phyloP scores from a whole-genome alignment of 2,888 invertebrate species.

The Troilus luridus region DNA sequence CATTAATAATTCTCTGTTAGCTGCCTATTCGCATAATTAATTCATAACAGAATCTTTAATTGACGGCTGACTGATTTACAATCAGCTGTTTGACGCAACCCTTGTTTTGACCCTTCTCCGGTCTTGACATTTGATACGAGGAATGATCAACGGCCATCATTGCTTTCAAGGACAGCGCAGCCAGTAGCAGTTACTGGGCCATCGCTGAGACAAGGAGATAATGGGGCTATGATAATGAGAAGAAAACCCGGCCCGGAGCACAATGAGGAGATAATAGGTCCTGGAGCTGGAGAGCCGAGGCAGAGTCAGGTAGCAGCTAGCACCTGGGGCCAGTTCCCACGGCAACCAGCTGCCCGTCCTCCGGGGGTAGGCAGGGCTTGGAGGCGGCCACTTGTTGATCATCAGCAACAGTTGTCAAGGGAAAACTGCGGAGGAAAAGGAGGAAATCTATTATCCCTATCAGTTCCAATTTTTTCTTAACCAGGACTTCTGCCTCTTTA shows the following conservation, averaged over 20 bases:
- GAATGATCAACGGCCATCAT: conserved; percentile 3
- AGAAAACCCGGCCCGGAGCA: background rate
- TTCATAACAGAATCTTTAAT: background rate
- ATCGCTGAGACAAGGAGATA: conserved; percentile 30
- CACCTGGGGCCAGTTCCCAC: conserved; percentile 38
- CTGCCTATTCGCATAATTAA: background rate
- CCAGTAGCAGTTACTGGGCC: conserved; percentile 7
- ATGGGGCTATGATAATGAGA: conserved; percentile 37
- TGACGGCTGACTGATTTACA: background rate
- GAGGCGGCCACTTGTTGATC: background rate
- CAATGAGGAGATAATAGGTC: conserved; percentile 28
- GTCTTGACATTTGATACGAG: background rate
- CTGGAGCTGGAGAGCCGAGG: background rate
- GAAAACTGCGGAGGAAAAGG: background rate
- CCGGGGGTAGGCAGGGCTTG: background rate
- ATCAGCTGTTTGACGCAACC: background rate
- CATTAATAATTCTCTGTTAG: too few relatives aligned
- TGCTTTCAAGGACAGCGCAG: background rate
- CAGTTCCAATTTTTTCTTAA: too few relatives aligned
- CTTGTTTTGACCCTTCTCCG: background rate
- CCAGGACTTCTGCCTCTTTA: too few relatives aligned
- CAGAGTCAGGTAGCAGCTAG: conserved; percentile 21
- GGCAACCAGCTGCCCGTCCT: conserved; percentile 19
- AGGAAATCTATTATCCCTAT: too few relatives aligned
- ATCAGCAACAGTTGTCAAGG: background rate